Percentiles rank a stretch among this genome's conserved stretches.
phyloP scores from a whole-genome alignment of 2,113 vertebrate genomes.

The Gopherus evgoodei region DNA sequence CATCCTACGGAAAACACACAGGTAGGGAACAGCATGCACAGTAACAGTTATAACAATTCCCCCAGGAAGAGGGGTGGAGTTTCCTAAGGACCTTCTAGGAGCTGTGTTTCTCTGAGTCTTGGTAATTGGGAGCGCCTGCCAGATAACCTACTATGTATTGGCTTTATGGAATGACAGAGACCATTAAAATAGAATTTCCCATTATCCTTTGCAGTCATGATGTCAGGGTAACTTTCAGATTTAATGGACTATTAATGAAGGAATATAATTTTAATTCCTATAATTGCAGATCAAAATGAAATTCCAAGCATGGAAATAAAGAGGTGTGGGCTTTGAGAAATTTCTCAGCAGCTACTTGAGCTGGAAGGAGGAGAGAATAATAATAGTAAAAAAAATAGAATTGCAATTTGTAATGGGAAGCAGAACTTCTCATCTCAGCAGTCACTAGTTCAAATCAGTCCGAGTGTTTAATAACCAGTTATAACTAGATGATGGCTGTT shows the following conservation, averaged over 20 bases:
- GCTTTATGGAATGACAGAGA: neutral
- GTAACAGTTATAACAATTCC: neutral
- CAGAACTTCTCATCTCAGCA: neutral
- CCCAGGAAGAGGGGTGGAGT: neutral
- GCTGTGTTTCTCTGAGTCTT: neutral
- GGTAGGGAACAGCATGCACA: no score
- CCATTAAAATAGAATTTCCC: neutral
- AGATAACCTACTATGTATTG: neutral
- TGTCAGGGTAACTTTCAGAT: neutral
- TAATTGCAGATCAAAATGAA: neutral
- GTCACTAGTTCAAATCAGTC: neutral
- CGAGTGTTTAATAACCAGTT: neutral
- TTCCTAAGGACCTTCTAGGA: neutral
- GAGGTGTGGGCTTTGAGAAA: neutral
- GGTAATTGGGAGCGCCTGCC: neutral
- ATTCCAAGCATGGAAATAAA: neutral
- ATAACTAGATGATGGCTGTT: rapidly evolving
- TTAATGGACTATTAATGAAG: neutral
- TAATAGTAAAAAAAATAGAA: neutral
- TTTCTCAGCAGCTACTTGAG: neutral
- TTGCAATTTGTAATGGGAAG: neutral
- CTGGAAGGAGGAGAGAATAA: neutral
- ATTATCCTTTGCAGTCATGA: neutral
- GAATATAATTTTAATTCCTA: neutral
- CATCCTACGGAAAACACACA: neutral